Percentiles rank a stretch among this genome's conserved stretches.
Evolutionary conservation across 2,113 vertebrate genomes (phyloP).

Genomic region (Otocyon megalotis): DNA sequence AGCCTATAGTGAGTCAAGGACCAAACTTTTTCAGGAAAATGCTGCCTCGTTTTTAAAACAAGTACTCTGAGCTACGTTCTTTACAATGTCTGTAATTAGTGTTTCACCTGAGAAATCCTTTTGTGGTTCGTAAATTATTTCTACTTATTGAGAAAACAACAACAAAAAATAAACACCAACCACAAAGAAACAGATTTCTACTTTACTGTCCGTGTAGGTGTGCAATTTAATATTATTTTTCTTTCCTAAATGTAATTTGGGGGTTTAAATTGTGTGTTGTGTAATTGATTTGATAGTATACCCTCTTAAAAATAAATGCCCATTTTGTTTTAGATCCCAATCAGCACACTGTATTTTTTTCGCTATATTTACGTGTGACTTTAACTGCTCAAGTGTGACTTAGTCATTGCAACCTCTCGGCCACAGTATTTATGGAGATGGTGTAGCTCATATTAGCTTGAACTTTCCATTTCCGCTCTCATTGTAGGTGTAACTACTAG

Average conservation of each 20-base stretch:
- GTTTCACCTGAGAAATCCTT: constrained; percentile 87
- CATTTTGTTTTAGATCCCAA: constrained; percentile 83
- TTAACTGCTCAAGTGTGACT: constrained; percentile 88
- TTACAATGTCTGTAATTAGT: constrained; percentile 88
- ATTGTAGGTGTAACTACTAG: constrained; percentile 88
- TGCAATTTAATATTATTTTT: constrained; percentile 88
- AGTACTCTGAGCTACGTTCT: constrained; percentile 91
- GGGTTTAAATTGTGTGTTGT: constrained; percentile 84
- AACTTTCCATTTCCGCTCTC: constrained; percentile 86
- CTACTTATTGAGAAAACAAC: constrained; percentile 86
- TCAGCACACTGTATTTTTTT: constrained; percentile 83
- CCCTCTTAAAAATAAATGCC: constrained; percentile 83
- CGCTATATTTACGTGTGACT: constrained; percentile 84
- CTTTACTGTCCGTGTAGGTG: constrained; percentile 87
- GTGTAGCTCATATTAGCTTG: constrained; percentile 88
- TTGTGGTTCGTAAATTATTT: constrained; percentile 91
- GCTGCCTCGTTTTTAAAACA: constrained; percentile 90
- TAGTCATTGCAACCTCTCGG: constrained; percentile 85
- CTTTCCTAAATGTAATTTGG: constrained; percentile 87
- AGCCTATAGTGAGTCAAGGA: constrained; percentile 89
- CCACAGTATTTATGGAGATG: constrained; percentile 85
- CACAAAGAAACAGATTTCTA: constrained; percentile 86
- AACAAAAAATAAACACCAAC: constrained; percentile 66
- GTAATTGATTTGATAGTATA: constrained; percentile 86
- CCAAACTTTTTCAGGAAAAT: constrained; percentile 91